Conservation (phyloP, 2,113 vertebrate species). For the Elephantulus edwardii region DNA sequence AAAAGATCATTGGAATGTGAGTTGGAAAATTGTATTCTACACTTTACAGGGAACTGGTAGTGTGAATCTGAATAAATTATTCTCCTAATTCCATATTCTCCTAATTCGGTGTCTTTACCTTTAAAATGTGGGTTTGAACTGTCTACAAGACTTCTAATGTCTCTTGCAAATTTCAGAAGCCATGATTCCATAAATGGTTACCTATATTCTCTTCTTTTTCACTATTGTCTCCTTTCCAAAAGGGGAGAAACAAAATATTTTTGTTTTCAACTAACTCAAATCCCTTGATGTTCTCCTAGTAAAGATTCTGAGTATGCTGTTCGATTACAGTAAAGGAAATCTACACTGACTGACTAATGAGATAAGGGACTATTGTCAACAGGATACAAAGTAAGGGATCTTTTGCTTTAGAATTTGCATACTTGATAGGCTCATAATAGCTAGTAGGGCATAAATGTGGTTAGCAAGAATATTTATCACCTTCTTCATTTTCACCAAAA, state of each 20-base stretch:
- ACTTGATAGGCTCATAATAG: conserved; percentile 26
- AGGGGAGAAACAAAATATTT: conserved; percentile 55
- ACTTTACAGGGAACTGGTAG: conserved; percentile 14
- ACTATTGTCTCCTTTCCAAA: conserved; percentile 39
- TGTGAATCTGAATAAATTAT: not conserved
- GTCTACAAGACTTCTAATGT: not conserved
- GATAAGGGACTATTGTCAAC: conserved; percentile 60
- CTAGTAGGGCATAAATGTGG: conserved; percentile 47
- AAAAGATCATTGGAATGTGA: conserved; percentile 12
- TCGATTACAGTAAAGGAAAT: conserved; percentile 56
- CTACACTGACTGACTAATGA: conserved; percentile 8
- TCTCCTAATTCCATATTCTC: too few relatives aligned
- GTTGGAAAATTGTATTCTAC: conserved; percentile 4
- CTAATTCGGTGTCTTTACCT: conserved; percentile 35
- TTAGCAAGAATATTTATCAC: conserved; percentile 42
- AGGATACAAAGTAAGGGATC: conserved; percentile 54
- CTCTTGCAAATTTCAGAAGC: conserved; percentile 29
- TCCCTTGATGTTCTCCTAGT: conserved; percentile 38
- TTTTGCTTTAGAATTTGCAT: conserved; percentile 58
- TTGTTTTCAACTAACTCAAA: conserved; percentile 42
- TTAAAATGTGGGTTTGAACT: conserved; percentile 14
- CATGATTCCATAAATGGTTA: conserved; percentile 35
- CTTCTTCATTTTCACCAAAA: conserved; percentile 52
- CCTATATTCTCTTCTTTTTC: conserved; percentile 38
- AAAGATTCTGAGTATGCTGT: conserved; percentile 64